These are phyloP conservation scores for Melanotus villosus DNA, from an alignment of 2,888 invertebrate species.

Conservation along the genomic window DNA sequence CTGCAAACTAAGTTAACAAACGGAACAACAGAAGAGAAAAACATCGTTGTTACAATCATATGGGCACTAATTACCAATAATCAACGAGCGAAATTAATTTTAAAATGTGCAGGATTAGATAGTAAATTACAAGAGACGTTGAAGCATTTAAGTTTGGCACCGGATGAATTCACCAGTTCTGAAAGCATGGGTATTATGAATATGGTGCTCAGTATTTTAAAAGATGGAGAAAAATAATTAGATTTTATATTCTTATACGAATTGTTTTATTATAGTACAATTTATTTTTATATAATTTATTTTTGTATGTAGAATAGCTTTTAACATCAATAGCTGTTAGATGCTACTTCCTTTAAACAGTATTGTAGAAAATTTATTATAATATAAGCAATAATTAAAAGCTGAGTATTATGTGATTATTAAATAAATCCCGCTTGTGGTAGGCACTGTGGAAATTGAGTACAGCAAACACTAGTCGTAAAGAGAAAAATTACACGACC, in stretches of 20 bases:
- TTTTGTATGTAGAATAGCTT: neutral
- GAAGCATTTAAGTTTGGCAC: slow-evolving; percentile 65
- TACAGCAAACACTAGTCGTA: too few species aligned
- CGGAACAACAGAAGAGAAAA: slow-evolving; percentile 68
- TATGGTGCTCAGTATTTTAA: slow-evolving; percentile 61
- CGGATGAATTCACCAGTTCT: slow-evolving; percentile 58
- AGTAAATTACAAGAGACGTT: slow-evolving; percentile 68
- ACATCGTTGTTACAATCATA: slow-evolving; percentile 70
- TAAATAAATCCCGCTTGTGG: too few species aligned
- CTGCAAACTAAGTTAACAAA: slow-evolving; percentile 67
- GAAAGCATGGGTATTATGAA: slow-evolving; percentile 61
- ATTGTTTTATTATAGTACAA: slow-evolving; percentile 7
- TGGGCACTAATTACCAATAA: slow-evolving; percentile 81
- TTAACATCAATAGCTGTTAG: neutral
- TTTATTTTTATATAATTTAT: slow-evolving; percentile 21
- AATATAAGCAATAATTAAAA: neutral
- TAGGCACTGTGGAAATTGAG: too few species aligned
- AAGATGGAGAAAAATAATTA: slow-evolving; percentile 48
- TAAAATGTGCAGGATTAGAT: slow-evolving; percentile 70
- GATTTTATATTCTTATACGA: neutral
- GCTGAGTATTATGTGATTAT: too few species aligned
- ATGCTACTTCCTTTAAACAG: too few species aligned
- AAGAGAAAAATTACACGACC: too few species aligned
- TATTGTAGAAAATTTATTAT: too few species aligned
- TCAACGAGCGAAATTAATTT: slow-evolving; percentile 76